phyloP scores from a whole-genome alignment of 2,888 invertebrate genomes.

The Orthosia incerta region DNA sequence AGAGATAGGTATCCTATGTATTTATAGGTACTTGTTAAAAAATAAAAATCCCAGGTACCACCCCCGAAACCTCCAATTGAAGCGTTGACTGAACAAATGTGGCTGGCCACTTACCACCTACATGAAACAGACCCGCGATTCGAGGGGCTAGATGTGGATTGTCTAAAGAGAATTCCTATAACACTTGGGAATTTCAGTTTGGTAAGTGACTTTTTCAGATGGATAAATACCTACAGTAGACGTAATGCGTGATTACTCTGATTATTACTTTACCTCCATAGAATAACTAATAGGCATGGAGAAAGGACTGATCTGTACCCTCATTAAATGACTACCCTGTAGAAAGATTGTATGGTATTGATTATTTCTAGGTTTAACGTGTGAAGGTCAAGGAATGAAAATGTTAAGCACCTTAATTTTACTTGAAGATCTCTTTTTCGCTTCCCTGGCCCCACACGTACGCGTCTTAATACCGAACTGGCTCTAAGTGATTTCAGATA shows the following conservation, averaged over 20 bases:
- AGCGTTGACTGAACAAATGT: conserved; percentile 92
- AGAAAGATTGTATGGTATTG: background rate
- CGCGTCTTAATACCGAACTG: too few relatives aligned
- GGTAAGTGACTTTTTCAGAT: conserved; percentile 78
- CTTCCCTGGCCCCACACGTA: too few relatives aligned
- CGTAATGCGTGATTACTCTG: background rate
- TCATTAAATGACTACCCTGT: background rate
- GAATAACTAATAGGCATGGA: too few relatives aligned
- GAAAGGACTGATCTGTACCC: background rate
- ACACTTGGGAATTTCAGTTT: conserved; percentile 91
- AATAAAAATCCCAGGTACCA: conserved; percentile 73
- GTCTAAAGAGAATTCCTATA: conserved; percentile 90
- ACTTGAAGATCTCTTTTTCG: too few relatives aligned
- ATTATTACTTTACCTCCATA: background rate
- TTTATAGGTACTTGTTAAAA: background rate
- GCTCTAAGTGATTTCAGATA: too few relatives aligned
- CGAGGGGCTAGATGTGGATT: conserved; percentile 88
- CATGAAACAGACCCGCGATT: conserved; percentile 91
- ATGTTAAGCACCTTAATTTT: too few relatives aligned
- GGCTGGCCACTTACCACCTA: conserved; percentile 93
- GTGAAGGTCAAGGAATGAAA: background rate
- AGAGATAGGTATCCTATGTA: too few relatives aligned
- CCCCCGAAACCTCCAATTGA: conserved; percentile 92
- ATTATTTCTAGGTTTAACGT: background rate
- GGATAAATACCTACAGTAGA: background rate